Percentiles rank a stretch among this genome's conserved stretches.
phyloP scores from a whole-genome alignment of 2,888 invertebrate genomes.

The Atethmia centrago region DNA sequence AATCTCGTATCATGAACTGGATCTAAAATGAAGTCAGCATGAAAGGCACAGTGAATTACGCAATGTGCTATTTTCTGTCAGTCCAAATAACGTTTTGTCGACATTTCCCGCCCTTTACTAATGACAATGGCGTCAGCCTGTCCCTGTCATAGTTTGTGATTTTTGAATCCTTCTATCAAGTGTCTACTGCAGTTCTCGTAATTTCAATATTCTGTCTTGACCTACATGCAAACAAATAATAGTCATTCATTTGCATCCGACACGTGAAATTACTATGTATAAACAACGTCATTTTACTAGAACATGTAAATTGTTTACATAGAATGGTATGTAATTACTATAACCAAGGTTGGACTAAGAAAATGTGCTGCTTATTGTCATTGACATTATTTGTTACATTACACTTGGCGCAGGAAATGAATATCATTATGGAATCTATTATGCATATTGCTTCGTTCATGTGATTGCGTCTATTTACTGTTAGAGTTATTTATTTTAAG shows the following conservation, averaged over 20 bases:
- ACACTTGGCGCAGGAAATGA: constrained; percentile 63
- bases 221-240: constrained; percentile 43
- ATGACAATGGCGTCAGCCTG: not conserved
- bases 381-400: constrained; percentile 65
- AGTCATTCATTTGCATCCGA: constrained; percentile 51
- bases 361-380: constrained; percentile 63
- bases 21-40: not conserved
- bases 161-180: not conserved
- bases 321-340: constrained; percentile 55
- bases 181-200: not conserved
- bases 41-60: not conserved
- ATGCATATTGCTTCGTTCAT: constrained; percentile 46
- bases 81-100: not conserved
- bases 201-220: constrained; percentile 27
- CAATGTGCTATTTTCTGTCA: not conserved
- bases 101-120: not conserved
- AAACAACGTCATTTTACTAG: constrained; percentile 49
- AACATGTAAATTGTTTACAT: constrained; percentile 57
- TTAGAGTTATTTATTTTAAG: constrained; percentile 23
- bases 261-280: constrained; percentile 51
- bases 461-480: constrained; percentile 24
- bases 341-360: constrained; percentile 63
- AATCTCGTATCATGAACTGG: not conserved
- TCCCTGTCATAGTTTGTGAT: too few relatives aligned
- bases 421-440: constrained; percentile 60